Base-by-base conservation (phyloP, 2,888 invertebrate genomes). In the Cabera pusaria region DNA sequence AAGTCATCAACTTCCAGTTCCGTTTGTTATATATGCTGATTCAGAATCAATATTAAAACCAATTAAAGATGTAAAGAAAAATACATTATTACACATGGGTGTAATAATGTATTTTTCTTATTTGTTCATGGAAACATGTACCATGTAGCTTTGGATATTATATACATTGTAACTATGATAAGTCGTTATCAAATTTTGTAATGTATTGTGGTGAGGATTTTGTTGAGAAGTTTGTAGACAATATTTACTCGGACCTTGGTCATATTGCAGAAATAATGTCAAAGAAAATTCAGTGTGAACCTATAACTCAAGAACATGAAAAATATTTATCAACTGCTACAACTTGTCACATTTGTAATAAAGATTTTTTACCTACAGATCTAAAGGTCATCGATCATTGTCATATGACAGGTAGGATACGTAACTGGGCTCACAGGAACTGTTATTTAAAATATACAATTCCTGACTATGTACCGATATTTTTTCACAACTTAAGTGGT, bases 191-290 rank as follows among this genome's bases (percentile, higher is more conserved):
- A 10, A 43, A 37, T 28, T 43, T 33, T 43, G 11, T 37, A 5
- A 28, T 18, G 19, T 43, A 43, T 21, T 35, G 35, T n/a, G 41
- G 35, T 21, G 35, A 25, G n/a, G 26, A 41, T 20, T 31, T 31
- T 17, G 41, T 35, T 26, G 11, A 32, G 26, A 17, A 36, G 8
- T 32, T 33, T 27, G 16, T 37, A 20, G 33, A 33, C 17, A 20
- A 27, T 16, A 18, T 37, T 3, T 27, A 28, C 24, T 17, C 24
- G 9, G 37, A 37, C 5, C n/a, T 25, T 2, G 11, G 2, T 3
- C n/a, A 7, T 2, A 32, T 39, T 19, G 22, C 6, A 5, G 5
- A 27, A 18, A 12, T 22, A 12, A 17, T 39, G 2, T 6, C 8
- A 20, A 20, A n/a, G 2, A 26, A 6, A n/a, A 6, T 32, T 6